These are phyloP conservation scores for Amphiprion clarkii DNA, from an alignment of 2,797 vertebrate genomes.

Conservation along the genomic window DNA sequence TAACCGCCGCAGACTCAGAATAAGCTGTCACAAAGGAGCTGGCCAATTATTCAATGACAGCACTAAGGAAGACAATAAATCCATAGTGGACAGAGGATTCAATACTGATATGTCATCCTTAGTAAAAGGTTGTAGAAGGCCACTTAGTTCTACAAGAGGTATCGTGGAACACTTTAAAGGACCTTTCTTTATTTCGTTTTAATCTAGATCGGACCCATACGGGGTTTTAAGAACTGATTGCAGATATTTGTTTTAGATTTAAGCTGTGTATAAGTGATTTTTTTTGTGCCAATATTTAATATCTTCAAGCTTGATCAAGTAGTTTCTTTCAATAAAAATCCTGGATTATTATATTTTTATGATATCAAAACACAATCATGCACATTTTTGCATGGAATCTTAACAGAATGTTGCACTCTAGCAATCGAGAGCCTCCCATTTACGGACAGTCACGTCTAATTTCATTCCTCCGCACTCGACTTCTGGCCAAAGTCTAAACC, in stretches of 20 bases:
- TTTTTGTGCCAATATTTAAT: conserved; percentile 23
- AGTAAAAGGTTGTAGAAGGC: conserved; percentile 20
- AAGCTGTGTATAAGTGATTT: conserved; percentile 18
- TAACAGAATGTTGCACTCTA: conserved; percentile 18
- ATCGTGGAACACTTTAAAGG: conserved; percentile 33
- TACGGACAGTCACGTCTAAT: neutral
- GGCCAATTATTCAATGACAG: conserved; percentile 19
- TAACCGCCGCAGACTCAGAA: conserved; percentile 41
- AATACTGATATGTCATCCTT: conserved; percentile 19
- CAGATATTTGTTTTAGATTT: conserved; percentile 10
- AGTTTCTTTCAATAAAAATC: conserved; percentile 5
- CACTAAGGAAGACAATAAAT: conserved; percentile 31
- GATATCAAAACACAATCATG: conserved; percentile 6
- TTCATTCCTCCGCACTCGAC: neutral
- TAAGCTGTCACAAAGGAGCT: conserved; percentile 43
- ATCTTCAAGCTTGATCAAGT: conserved; percentile 4
- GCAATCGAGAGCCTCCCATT: conserved; percentile 34
- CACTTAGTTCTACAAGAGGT: conserved; percentile 16
- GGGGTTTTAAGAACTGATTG: conserved; percentile 23
- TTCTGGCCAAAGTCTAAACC: neutral
- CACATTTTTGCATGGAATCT: conserved; percentile 29
- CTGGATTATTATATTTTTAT: conserved; percentile 4
- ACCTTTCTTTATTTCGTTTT: neutral
- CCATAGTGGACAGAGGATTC: conserved; percentile 21
- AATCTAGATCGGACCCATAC: neutral